Evolutionary conservation across 2,888 invertebrate species (phyloP).

Genomic region (Phyto melanocephala): DNA sequence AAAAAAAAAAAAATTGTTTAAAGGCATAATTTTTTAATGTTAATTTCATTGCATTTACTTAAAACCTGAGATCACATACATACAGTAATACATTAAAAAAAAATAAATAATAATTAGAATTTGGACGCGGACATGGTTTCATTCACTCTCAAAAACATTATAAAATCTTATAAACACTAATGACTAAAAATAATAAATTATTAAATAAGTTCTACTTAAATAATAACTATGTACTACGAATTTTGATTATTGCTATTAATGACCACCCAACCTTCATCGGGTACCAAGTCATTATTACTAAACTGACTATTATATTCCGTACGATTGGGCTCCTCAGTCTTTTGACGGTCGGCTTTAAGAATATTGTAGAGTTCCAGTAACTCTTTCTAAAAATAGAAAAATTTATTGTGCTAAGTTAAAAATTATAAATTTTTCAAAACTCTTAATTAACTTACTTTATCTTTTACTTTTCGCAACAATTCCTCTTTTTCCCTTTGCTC

Average conservation of each 20-base stretch:
- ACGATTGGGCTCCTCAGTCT: conserved; percentile 27
- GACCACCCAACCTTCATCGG: conserved; percentile 77
- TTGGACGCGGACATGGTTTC: neutral
- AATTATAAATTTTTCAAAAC: no score
- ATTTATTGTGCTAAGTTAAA: neutral
- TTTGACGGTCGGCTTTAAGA: conserved; percentile 67
- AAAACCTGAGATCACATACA: conserved; percentile 59
- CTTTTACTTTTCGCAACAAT: conserved; percentile 75
- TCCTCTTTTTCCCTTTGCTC: conserved; percentile 76
- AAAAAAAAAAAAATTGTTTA: no score
- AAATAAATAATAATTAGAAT: conserved; percentile 1
- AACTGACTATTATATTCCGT: conserved; percentile 40
- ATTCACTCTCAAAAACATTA: conserved; percentile 1
- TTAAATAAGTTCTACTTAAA: neutral
- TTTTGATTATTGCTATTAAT: conserved; percentile 73
- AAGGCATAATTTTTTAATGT: neutral
- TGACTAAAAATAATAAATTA: neutral
- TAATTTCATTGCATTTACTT: conserved; percentile 32
- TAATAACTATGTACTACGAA: conserved; percentile 69
- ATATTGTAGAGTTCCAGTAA: conserved; percentile 75
- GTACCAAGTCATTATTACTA: conserved; percentile 65
- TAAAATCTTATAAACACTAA: neutral
- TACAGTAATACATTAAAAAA: conserved; percentile 1
- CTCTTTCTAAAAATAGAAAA: conserved; percentile 70
- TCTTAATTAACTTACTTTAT: conserved; percentile 74